Conservation (phyloP, 2,797 vertebrate genomes). For the Crypturellus tataupa region DNA sequence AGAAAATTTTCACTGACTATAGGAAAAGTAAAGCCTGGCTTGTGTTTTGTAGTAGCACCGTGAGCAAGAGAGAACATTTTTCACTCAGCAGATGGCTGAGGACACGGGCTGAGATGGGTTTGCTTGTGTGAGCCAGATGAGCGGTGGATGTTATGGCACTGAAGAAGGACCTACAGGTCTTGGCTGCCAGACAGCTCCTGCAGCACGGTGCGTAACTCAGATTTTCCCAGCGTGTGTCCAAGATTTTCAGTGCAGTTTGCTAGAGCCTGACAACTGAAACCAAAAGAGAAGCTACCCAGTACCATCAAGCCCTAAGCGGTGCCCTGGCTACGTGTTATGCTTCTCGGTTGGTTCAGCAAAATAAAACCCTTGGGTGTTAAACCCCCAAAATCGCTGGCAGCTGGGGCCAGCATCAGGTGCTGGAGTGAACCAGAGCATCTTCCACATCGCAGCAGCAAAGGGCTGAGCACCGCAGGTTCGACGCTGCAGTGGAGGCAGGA, state of each 20-base stretch:
- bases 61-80: neutral
- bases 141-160: neutral
- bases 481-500: rapidly evolving
- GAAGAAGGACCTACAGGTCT: neutral
- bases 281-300: neutral
- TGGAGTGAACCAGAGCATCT: neutral
- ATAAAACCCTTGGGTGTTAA: neutral
- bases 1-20: neutral
- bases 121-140: rapidly evolving
- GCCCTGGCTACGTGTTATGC: rapidly evolving
- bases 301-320: neutral
- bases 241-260: neutral
- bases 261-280: neutral
- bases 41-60: neutral
- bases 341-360: neutral
- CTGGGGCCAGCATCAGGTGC: neutral
- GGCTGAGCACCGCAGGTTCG: neutral
- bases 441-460: neutral
- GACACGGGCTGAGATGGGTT: neutral
- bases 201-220: neutral
- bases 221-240: neutral
- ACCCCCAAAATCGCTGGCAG: neutral
- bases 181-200: neutral
- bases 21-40: neutral
- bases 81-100: neutral